A percentile compares a stretch with the other conserved stretches of the same genome.
phyloP scores from a whole-genome alignment of 2,888 invertebrate genomes.

The Nephrotoma guestfalica region DNA sequence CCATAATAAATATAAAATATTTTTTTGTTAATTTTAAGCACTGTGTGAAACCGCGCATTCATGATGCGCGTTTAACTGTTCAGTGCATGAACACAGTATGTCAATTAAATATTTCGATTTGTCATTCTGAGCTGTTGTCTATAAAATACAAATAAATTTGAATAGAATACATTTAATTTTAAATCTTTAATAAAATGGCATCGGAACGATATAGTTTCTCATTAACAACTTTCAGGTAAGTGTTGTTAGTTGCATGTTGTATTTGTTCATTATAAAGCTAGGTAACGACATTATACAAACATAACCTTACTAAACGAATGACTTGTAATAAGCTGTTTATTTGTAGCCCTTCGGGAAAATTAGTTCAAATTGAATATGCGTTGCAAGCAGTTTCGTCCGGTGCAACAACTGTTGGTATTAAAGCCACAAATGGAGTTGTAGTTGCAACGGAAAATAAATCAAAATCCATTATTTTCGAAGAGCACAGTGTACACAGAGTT shows the following conservation, averaged over 20 bases:
- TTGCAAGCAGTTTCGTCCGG: conserved; percentile 96
- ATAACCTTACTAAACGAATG: conserved; percentile 23
- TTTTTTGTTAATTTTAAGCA: too few relatives aligned
- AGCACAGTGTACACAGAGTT: conserved; percentile 91
- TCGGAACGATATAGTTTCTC: conserved; percentile 96
- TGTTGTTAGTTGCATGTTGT: background rate
- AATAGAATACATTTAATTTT: background rate
- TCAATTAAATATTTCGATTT: background rate
- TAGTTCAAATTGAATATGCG: conserved; percentile 99
- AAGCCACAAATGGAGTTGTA: conserved; percentile 96
- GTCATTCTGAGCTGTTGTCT: background rate
- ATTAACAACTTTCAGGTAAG: conserved; percentile 56
- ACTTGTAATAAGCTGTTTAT: conserved; percentile 19
- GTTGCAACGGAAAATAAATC: conserved; percentile 98
- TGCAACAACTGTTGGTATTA: conserved; percentile 96
- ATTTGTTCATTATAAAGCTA: too few relatives aligned
- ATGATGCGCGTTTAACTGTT: background rate
- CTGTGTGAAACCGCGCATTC: too few relatives aligned
- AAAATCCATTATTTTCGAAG: conserved; percentile 91
- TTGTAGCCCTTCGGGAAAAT: conserved; percentile 92
- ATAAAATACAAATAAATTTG: background rate
- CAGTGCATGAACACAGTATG: background rate
- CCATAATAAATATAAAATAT: too few relatives aligned
- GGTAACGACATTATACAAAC: background rate
- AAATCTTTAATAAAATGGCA: conserved; percentile 44